Base-by-base conservation (phyloP, 2,888 invertebrate genomes). In the Tiphia femorata region DNA sequence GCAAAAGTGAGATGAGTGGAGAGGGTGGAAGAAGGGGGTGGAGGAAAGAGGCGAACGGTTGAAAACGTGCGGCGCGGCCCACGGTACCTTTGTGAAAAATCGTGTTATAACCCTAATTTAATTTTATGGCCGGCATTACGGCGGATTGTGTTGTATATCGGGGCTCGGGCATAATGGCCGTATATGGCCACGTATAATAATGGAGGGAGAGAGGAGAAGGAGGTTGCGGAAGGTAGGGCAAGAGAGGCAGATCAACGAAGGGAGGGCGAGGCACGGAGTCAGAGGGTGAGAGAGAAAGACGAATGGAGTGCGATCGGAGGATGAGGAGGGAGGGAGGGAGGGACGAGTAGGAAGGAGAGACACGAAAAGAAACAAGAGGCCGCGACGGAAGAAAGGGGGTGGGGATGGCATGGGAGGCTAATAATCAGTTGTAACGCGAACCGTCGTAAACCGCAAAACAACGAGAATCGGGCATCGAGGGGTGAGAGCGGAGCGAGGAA, bases 61-160 rank as follows among this genome's bases (percentile, higher is more conserved):
- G 64, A 52, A 67, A 67, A 67, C 58, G 64, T 35, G 53, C 61
- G 58, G 58, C 60, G 56, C 64, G 64, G 69, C 58, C 64, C 63
- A 69, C 72, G 72, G 74, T 72, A 76, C 79, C 81, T 81, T 80
- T 80, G 81, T 80, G 81, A 83, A 83, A 83, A 83, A 83, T 82
- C 79, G 80, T 76, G 82, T 83, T 83, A 83, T 82, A 83, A 83
- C 82, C 83, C 82, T 82, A 83, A 83, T 83, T 83, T 83, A 83
- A 83, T 83, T 83, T 83, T 83, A 83, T 82, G 80, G 75, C 78
- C 76, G 74, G 73, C 77, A 81, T 83, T 82, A 82, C 79, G 79
- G 79, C 78, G 80, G 80, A 79, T 80, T 80, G 72, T 76, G 77
- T 75, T 75, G 78, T 75, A 75, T 78, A 70, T 70, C 70, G 70